phyloP scores from a whole-genome alignment of 2,113 vertebrate genomes.

The Chelonoidis abingdonii region DNA sequence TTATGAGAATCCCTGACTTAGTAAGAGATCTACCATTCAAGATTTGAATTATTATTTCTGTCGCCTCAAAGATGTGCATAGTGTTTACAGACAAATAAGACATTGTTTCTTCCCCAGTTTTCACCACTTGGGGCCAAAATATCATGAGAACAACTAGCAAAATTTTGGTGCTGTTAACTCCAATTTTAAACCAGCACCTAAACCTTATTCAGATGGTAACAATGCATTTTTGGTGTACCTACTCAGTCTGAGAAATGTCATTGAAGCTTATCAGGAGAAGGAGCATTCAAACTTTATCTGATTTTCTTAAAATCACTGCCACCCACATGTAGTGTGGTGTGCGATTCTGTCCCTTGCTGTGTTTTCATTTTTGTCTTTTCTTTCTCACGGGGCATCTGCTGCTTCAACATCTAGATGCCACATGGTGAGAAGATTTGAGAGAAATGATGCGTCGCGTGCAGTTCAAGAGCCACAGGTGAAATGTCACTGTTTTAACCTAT shows the following conservation, averaged over 20 bases:
- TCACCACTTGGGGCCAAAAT: neutral
- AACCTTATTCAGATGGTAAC: neutral
- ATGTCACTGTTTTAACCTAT: neutral
- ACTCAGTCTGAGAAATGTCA: neutral
- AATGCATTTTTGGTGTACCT: neutral
- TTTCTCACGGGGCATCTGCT: neutral
- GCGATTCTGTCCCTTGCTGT: neutral
- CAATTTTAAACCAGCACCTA: neutral
- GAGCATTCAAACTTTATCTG: neutral
- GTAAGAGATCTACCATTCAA: neutral
- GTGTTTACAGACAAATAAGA: neutral
- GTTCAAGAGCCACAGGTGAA: neutral
- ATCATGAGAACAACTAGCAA: neutral
- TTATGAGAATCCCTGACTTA: neutral
- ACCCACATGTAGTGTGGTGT: neutral
- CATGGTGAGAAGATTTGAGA: neutral
- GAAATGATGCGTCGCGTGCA: neutral
- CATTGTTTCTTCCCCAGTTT: neutral
- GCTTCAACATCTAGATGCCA: neutral
- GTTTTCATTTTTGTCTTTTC: neutral
- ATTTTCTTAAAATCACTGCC: neutral
- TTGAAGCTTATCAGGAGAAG: neutral
- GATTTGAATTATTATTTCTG: neutral
- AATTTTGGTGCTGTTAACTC: neutral
- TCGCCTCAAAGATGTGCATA: neutral